Evolutionary conservation across 2,888 invertebrate species (phyloP), one percentile per base, ranked within the genome.

Genomic region (Cetonia aurata): DNA sequence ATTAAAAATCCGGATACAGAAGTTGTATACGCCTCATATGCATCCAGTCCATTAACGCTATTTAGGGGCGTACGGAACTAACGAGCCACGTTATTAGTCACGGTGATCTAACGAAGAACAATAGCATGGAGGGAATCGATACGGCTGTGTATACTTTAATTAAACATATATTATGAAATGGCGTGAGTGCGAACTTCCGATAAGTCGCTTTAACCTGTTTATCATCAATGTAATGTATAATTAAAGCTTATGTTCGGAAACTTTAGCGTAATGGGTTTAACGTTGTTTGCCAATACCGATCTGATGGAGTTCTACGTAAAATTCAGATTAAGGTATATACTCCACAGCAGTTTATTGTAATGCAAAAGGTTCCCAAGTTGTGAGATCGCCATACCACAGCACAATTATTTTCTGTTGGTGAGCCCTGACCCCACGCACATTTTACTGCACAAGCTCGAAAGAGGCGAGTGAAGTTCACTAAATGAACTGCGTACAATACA

Each of bases 71-170:
- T 50, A 65, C 19, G 50, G 37, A 65, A 50, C 50, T 65, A 65
- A 65, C 50, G 62, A 52, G 37, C 62, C 62, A 37, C 48, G 17
- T 50, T 65, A 65, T 65, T 65, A 65, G 62, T 65, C 50, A 65
- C 62, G 62, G 55, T 13, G 44, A 55, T 60, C 46, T 46, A 42
- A 25, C 19, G 46, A 62, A 70, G 62, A 60, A 62, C 69, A 70
- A 68, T 57, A 50, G 37, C 56, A 17, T 25, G 44, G 37, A 17
- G 42, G 25, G 12, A 50, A 65, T 65, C 62, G 62, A 65, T 65
- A 50, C 57, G 19, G 42, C 42, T 15, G 17, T 12, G 19, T 37
- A 37, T 65, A 65, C 50, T 65, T 62, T 65, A 65, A 50, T 65
- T 65, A 60, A 60, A 52, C 62, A 65, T 65, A 65, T 50, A 50